Evolutionary conservation across 1,140 invertebrate species (phyloP).

Genomic region (Dreissena polymorpha): DNA sequence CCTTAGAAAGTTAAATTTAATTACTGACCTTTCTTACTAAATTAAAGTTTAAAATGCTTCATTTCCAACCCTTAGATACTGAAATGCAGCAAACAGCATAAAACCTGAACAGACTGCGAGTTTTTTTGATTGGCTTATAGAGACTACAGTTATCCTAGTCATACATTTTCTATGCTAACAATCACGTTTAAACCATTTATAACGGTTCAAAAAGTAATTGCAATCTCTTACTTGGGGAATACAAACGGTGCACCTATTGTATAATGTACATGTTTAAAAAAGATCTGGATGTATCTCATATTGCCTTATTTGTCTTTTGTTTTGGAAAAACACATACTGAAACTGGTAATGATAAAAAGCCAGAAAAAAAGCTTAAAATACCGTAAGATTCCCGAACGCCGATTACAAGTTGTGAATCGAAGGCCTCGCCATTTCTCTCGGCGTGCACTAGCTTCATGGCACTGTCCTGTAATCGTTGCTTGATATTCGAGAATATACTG

Average conservation of each 20-base stretch:
- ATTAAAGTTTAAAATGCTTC: too few species aligned
- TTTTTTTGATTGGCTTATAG: too few species aligned
- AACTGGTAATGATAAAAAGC: neutral
- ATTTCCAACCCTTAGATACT: too few species aligned
- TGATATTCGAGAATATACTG: constrained; percentile 97
- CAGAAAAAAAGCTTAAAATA: constrained; percentile 77
- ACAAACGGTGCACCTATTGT: neutral
- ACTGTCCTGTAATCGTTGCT: constrained; percentile 95
- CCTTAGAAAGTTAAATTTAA: too few species aligned
- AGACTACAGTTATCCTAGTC: too few species aligned
- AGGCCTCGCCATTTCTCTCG: constrained; percentile 97
- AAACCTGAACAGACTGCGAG: too few species aligned
- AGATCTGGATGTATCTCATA: neutral
- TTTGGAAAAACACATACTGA: neutral
- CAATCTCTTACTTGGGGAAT: too few species aligned
- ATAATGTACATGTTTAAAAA: neutral
- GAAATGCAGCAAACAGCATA: too few species aligned
- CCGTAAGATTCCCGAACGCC: constrained; percentile 97
- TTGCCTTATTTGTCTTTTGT: neutral
- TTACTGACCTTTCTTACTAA: too few species aligned
- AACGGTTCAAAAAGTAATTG: too few species aligned
- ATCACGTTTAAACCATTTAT: too few species aligned
- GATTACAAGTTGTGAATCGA: constrained; percentile 98
- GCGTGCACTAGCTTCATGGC: constrained; percentile 98
- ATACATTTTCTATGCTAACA: too few species aligned